phyloP scores from a whole-genome alignment of 2,797 vertebrate genomes.

The Corythornis leucogaster region DNA sequence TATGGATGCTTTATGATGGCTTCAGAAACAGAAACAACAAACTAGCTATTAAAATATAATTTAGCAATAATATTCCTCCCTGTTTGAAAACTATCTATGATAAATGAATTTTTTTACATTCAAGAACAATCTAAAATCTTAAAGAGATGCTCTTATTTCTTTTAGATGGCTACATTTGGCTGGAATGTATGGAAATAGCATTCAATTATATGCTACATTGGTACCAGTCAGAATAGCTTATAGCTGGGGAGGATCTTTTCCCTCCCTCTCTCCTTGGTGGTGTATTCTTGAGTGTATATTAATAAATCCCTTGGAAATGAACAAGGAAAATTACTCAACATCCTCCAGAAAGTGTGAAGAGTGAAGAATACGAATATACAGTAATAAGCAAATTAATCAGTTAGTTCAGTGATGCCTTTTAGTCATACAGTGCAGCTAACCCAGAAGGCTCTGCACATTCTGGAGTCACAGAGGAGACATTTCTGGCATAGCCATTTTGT shows the following conservation, averaged over 20 bases:
- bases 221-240: conserved; percentile 58
- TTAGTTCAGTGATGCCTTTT: neutral
- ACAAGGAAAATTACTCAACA: conserved; percentile 4
- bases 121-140: conserved; percentile 2
- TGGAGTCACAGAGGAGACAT: neutral
- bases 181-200: conserved; percentile 53
- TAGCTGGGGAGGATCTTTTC: conserved; percentile 47
- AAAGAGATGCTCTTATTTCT: conserved; percentile 31
- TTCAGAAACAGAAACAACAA: conserved; percentile 72
- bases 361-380: neutral
- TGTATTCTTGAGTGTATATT: conserved; percentile 16
- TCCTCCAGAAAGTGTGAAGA: neutral
- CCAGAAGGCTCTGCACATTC: neutral
- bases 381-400: conserved; percentile 17
- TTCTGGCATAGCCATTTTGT: conserved; percentile 56
- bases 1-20: conserved; percentile 70
- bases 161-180: conserved; percentile 32
- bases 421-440: neutral
- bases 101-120: conserved; percentile 42
- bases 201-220: conserved; percentile 71
- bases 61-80: conserved; percentile 53
- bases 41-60: conserved; percentile 67
- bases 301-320: conserved; percentile 10
- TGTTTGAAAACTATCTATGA: conserved; percentile 25
- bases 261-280: conserved; percentile 4